Evolutionary conservation across 2,888 invertebrate genomes (phyloP), one percentile per base, ranked within the genome.

Genomic region (Papilio protenor): DNA sequence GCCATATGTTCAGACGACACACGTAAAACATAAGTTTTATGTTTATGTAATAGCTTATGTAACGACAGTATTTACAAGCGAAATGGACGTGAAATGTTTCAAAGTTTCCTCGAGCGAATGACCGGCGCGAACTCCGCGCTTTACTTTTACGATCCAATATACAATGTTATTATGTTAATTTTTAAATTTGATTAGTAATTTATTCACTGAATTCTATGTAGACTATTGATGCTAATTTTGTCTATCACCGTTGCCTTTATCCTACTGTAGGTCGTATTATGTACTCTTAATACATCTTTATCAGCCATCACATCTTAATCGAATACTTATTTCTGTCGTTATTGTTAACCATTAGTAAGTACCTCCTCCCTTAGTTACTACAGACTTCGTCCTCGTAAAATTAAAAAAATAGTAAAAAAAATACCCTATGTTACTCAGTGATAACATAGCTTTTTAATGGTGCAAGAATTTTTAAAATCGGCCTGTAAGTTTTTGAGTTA

Each of bases 11-110:
- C 69, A 70, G 47, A 70, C 23, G 73, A 66, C 52, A 73, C n/a
- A n/a, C 73, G 66, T 77, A 69, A 77, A 77, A 69, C 59, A 70
- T 69, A 69, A 77, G 69, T 64, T 76, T 76, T 64, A 77, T 33
- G 76, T 47, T 64, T 64, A 72, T 64, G 49, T 76, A 76, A 76
- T 49, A 52, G 55, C 55, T 73, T 57, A 66, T 77, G 70, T 69
- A 73, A 73, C 18, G 73, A 55, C 21, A 55, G 5, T 57, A 64
- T 66, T 77, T 73, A 72, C 55, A 73, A 55, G 66, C 73, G 73
- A 66, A 64, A 64, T 73, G 33, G 21, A 45, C 18, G 52, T 18
- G 21, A 55, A 69, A 70, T 55, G 40, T 76, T 76, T 57, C 40
- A 23, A 52, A 74, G 74, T 74, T 64, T 27, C 74, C 61, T 69